These are phyloP conservation scores for Steinernema hermaphroditum DNA, from an alignment of 2,888 invertebrate genomes.

Conservation along the genomic window DNA sequence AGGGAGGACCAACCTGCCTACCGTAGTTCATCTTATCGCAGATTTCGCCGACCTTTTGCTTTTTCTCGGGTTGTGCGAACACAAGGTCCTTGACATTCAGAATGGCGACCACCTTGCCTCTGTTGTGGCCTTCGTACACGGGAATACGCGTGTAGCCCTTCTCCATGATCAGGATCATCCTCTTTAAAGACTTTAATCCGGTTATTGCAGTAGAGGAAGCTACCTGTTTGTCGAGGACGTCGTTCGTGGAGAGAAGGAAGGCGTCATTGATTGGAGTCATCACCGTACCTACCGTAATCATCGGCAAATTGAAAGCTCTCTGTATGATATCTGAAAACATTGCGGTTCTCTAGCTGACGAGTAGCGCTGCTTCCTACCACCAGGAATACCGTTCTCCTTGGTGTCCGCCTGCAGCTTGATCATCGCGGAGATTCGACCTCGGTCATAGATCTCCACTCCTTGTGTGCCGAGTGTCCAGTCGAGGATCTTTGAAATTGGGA, in stretches of 20 bases:
- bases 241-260: slow-evolving; percentile 32
- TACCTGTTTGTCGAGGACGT: slow-evolving; percentile 35
- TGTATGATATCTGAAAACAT: slow-evolving; percentile 28
- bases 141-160: slow-evolving; percentile 37
- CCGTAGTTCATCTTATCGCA: slow-evolving; percentile 18
- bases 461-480: slow-evolving; percentile 33
- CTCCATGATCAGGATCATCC: slow-evolving; percentile 34
- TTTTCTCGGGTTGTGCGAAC: slow-evolving; percentile 32
- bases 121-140: slow-evolving; percentile 32
- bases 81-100: slow-evolving; percentile 36
- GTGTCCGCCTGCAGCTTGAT: slow-evolving; percentile 31
- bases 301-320: slow-evolving; percentile 33
- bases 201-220: neutral
- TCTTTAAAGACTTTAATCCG: slow-evolving; percentile 20
- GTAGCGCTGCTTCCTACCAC: neutral
- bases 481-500: slow-evolving; percentile 28
- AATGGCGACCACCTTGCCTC: slow-evolving; percentile 33
- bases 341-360: neutral
- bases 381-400: slow-evolving; percentile 15
- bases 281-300: slow-evolving; percentile 33
- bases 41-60: slow-evolving; percentile 32
- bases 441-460: slow-evolving; percentile 33
- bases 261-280: slow-evolving; percentile 37
- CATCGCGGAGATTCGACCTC: slow-evolving; percentile 27
- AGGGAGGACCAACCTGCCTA: neutral